A percentile compares a stretch with the other conserved stretches of the same genome.
Conservation (phyloP, 2,888 invertebrate species). For the Meloe dianella region DNA sequence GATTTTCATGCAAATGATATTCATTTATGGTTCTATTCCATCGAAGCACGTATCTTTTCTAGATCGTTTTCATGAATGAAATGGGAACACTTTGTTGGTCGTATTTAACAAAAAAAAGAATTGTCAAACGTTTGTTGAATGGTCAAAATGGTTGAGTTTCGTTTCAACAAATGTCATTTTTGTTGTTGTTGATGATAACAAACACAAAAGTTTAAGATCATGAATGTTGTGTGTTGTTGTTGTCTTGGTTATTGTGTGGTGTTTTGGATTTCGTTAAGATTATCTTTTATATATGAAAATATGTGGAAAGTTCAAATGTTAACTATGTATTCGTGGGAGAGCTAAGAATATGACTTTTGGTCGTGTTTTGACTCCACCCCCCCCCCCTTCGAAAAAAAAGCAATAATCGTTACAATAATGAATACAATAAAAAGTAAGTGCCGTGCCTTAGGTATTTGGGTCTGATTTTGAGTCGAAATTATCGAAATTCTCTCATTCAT, state of each 20-base stretch:
- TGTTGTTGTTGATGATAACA: not conserved
- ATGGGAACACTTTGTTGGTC: not conserved
- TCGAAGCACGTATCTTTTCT: conserved; percentile 36
- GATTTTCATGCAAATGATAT: conserved; percentile 46
- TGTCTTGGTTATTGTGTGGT: conserved; percentile 25
- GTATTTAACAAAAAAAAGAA: not conserved
- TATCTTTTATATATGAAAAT: conserved; percentile 33
- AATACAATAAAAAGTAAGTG: too few relatives aligned
- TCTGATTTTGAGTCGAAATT: too few relatives aligned
- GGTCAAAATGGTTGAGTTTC: not conserved
- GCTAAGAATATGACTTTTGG: not conserved
- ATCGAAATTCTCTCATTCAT: too few relatives aligned
- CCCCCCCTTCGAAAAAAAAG: too few relatives aligned
- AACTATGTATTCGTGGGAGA: conserved; percentile 47
- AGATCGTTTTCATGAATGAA: conserved; percentile 46
- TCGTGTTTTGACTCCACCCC: too few relatives aligned
- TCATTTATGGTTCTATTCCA: conserved; percentile 38
- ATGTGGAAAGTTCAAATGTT: conserved; percentile 47
- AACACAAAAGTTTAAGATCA: conserved; percentile 22
- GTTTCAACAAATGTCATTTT: not conserved
- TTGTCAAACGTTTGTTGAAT: not conserved
- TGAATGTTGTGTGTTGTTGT: conserved; percentile 32
- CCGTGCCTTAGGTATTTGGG: too few relatives aligned
- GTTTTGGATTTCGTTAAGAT: conserved; percentile 33
- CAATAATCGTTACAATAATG: too few relatives aligned